Evolutionary conservation across 2,888 invertebrate species (phyloP), one percentile per base, ranked within the genome.

Genomic region (Protula sp.): DNA sequence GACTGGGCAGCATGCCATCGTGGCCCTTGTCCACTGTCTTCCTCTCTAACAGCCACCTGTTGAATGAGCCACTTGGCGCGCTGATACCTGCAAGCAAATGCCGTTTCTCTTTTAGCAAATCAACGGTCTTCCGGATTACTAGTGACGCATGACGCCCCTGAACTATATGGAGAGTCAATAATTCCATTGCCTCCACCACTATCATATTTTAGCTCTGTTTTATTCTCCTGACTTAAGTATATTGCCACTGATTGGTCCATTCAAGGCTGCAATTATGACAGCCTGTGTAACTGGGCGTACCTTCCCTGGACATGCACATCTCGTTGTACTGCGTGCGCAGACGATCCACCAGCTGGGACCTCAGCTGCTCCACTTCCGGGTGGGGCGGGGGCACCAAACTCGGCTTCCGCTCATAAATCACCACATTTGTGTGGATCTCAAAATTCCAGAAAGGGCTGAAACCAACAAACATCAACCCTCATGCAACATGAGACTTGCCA

Each of bases 11-110:
- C 55, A 97, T 81, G 0, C 95, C 92, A 83, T 97, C 97, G 59
- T 87, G 87, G 1, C 95, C 95, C 74, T 87, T 87, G 78, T 94
- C 93, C 68, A 89, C 87, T 0, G 94, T 90, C 84, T 94, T 94
- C 47, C 95, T 86, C 81, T 97, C 97, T 88, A 97, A 89, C 57
- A 97, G 81, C 97, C 97, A 98, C 47, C 84, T 87, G 81, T 94
- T 94, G 77, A 97, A 94, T 0, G 95, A 95, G 80, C 97, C 97
- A 74, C 90, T 90, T 0, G 97, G 97, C 5, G 94, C 93, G 83
- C 95, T 94, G 71, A 97, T 94, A 52, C 83, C 85, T 85, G 73
- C 2, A 62, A 65, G 28, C 27, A 38, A 22, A 59, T 57, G 50
- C n/a, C n/a, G n/a, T n/a, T n/a, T n/a, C n/a, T n/a, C n/a, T n/a